Base-by-base conservation (phyloP, 2,797 vertebrate genomes). In the Poecilia wingei region DNA sequence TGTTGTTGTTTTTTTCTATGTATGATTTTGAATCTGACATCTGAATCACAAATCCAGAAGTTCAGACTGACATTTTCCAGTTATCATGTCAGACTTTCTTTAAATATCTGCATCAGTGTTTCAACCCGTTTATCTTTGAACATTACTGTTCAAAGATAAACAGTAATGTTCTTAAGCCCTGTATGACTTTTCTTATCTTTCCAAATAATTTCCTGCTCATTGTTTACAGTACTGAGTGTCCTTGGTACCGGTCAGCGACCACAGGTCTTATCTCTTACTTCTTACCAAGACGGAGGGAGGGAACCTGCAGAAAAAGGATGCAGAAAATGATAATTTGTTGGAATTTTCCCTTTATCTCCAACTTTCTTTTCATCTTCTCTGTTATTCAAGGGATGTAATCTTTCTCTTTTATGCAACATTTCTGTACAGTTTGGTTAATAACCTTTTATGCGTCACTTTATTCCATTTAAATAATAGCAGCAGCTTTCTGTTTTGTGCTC, bases 171-270 rank as follows among this genome's bases (percentile, higher is more conserved):
- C 25, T 41, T 64, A 20, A 25, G 41, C 77, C 77, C n/a, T 64
- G 39, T 28, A 12, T 49, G 31, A 76, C 46, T 45, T 53, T 79
- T 80, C 78, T 84, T 69, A 83, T 81, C 79, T 85, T 69, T 57
- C 36, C 36, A 1, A 7, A 76, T 75, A 77, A 51, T 51, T 51
- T 68, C 74, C 36, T 9, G 51, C 36, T 79, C 46, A 33, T 14
- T 82, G 43, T 86, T 86, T 73, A 79, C 46, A 13, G 47, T 33
- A 68, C 66, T 47, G 20, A 25, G 20, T 81, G 76, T 82, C 70
- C 71, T 80, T 75, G 72, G 25, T 73, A 57, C 78, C 33, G 74
- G n/a, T 18, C 55, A 0, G 25, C 53, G 25, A 68, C 46, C 10
- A 28, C 53, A 55, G 43, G 46, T 47, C 53, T 78, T 33, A 79